Evolutionary conservation across 2,797 vertebrate genomes (phyloP).

Genomic region (Galagoides demidoff): DNA sequence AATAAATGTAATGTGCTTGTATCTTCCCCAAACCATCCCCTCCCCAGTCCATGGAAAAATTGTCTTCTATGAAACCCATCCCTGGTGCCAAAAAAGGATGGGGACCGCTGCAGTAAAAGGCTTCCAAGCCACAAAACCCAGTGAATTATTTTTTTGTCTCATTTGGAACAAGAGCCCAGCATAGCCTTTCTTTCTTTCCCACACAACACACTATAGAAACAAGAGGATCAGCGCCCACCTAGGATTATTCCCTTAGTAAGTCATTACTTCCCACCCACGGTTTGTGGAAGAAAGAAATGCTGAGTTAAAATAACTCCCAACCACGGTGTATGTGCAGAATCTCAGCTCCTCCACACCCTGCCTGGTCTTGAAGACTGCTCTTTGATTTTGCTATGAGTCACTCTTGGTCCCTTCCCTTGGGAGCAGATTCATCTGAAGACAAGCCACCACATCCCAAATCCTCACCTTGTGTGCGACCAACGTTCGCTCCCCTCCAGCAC

Average conservation of each 20-base stretch:
- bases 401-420: neutral
- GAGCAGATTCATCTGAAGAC: neutral
- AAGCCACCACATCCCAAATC: neutral
- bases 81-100: no score
- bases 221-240: neutral
- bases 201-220: accelerated
- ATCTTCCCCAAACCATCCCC: no score
- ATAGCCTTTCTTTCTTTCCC: neutral
- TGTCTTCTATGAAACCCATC: no score
- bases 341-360: neutral
- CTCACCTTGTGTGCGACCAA: neutral
- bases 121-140: neutral
- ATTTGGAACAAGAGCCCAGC: neutral
- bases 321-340: no score
- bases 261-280: neutral
- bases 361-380: neutral
- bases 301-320: neutral
- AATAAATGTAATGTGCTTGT: no score
- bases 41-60: no score
- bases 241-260: neutral
- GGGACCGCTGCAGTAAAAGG: neutral
- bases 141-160: neutral
- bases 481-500: accelerated
- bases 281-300: neutral
- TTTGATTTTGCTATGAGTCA: neutral